A percentile compares a stretch with the other conserved stretches of the same genome.
These are phyloP conservation scores for Coleophora flavipennella DNA, from an alignment of 2,888 invertebrate genomes.

Conservation along the genomic window DNA sequence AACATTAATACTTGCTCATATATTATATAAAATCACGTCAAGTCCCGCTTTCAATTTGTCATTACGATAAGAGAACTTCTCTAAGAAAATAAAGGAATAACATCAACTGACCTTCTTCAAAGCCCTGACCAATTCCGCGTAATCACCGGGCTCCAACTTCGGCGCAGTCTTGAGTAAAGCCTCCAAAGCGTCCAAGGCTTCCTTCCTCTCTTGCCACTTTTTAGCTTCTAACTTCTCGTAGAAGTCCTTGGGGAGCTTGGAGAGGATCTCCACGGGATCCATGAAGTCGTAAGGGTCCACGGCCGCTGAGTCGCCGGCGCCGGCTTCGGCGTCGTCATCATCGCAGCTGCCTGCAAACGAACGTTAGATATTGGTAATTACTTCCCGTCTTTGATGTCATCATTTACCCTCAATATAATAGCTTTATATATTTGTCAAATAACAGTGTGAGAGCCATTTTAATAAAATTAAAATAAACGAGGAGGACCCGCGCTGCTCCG, in stretches of 20 bases:
- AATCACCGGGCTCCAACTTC: constrained; percentile 93
- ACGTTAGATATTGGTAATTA: no score
- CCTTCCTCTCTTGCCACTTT: constrained; percentile 97
- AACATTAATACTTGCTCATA: no score
- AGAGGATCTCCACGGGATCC: constrained; percentile 93
- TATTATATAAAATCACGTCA: no score
- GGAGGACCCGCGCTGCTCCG: no score
- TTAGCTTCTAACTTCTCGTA: constrained; percentile 94
- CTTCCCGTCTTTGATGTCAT: no score
- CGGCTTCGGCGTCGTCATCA: constrained; percentile 73
- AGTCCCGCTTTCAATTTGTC: no score
- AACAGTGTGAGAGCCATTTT: no score
- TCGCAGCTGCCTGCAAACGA: constrained; percentile 56
- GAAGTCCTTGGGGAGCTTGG: constrained; percentile 95
- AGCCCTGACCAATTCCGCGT: constrained; percentile 88
- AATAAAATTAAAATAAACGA: no score
- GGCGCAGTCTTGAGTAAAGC: constrained; percentile 83
- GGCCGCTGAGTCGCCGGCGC: constrained; percentile 75
- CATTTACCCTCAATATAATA: no score
- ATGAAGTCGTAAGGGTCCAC: constrained; percentile 93
- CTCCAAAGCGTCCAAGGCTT: constrained; percentile 88
- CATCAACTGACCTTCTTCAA: constrained; percentile 81
- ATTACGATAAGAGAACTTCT: no score
- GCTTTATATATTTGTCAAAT: no score
- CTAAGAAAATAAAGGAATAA: background rate